Evolutionary conservation across 2,797 vertebrate genomes (phyloP).

Genomic region (Diplodus puntazzo): DNA sequence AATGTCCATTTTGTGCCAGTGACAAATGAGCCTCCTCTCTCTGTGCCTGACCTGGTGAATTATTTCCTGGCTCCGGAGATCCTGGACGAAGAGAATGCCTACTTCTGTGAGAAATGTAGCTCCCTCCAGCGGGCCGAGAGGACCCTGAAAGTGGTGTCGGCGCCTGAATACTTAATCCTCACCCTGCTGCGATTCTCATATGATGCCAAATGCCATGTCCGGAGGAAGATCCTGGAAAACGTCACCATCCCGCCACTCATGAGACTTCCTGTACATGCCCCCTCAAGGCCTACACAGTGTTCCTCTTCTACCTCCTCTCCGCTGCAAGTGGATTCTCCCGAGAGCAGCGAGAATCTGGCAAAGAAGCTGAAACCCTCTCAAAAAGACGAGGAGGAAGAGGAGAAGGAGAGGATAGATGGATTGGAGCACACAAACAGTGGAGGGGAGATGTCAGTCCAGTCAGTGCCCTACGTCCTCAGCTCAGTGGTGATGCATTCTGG

Average conservation of each 20-base stretch:
- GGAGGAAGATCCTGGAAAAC: constrained; percentile 96
- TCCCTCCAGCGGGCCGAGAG: constrained; percentile 96
- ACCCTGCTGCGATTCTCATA: constrained; percentile 97
- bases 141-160: constrained; percentile 93
- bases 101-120: constrained; percentile 96
- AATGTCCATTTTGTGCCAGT: constrained; percentile 52
- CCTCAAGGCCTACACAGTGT: constrained; percentile 53
- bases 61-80: constrained; percentile 98
- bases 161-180: constrained; percentile 98
- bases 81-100: constrained; percentile 96
- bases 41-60: constrained; percentile 95
- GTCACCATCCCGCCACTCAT: constrained; percentile 93
- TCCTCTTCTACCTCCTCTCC: constrained; percentile 78
- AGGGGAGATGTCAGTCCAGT: constrained; percentile 66
- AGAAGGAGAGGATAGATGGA: constrained; percentile 69
- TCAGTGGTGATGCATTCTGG: constrained; percentile 98
- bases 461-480: constrained; percentile 91
- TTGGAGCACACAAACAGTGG: constrained; percentile 57
- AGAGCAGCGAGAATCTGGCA: constrained; percentile 93
- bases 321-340: constrained; percentile 89
- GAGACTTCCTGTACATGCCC: constrained; percentile 86
- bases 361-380: constrained; percentile 97
- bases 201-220: constrained; percentile 94
- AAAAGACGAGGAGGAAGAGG: constrained; percentile 85
- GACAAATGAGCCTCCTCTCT: constrained; percentile 82